Evolutionary conservation across 2,888 invertebrate species (phyloP).

Genomic region (Limenitis arthemis): DNA sequence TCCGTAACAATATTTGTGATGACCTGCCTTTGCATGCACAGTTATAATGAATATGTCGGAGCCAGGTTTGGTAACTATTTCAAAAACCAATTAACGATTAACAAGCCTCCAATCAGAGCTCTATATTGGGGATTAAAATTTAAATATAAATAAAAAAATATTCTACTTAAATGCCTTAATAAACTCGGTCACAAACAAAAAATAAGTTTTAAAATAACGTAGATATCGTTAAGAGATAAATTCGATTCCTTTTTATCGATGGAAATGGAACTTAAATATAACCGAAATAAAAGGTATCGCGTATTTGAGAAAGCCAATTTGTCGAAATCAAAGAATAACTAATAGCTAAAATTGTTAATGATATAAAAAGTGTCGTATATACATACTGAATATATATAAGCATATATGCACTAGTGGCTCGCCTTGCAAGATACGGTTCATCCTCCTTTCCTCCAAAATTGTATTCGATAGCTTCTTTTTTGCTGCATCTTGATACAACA

Average conservation of each 20-base stretch:
- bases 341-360: neutral
- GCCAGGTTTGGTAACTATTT: constrained; percentile 13
- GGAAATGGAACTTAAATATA: no score
- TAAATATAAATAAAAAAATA: neutral
- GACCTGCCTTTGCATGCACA: neutral
- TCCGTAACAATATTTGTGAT: constrained; percentile 3
- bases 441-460: constrained; percentile 98
- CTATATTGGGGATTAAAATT: constrained; percentile 5
- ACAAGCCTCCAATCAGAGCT: constrained; percentile 3
- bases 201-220: no score
- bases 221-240: no score
- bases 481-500: constrained; percentile 96
- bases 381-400: constrained; percentile 90
- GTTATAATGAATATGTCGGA: constrained; percentile 16
- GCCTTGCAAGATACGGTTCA: constrained; percentile 89
- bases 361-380: neutral
- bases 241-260: no score
- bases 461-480: constrained; percentile 95
- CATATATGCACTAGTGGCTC: constrained; percentile 99
- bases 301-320: neutral
- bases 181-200: no score
- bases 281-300: no score
- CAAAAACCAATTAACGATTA: constrained; percentile 16
- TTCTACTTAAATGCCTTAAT: no score
- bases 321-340: neutral